phyloP scores from a whole-genome alignment of 30 jellyfish, hydroid and myxozoan genomes.

The Chrysaora quinquecirrha region DNA sequence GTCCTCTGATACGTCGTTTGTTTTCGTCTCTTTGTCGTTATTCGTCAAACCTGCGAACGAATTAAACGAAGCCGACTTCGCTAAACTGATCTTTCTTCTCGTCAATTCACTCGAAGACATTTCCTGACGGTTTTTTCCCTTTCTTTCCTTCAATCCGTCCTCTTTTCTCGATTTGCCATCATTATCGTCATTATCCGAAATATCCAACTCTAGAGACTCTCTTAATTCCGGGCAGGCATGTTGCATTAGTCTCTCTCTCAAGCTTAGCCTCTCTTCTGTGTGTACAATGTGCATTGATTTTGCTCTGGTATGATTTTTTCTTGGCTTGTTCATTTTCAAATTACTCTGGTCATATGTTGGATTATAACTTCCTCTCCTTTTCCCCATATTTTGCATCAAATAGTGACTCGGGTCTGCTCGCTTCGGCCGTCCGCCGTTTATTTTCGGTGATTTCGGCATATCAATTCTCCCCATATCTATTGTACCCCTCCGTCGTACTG shows the following conservation, averaged over 20 bases:
- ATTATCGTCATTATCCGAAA: constrained; percentile 10
- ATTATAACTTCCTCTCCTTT: constrained; percentile 77
- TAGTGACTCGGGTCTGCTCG: constrained; percentile 82
- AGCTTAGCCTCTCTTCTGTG: constrained; percentile 35
- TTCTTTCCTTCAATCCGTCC: background rate
- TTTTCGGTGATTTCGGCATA: constrained; percentile 28
- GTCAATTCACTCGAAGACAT: constrained; percentile 2
- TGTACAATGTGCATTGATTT: constrained; percentile 59
- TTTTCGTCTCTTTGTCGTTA: background rate
- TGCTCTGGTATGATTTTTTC: constrained; percentile 55
- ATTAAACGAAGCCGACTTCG: constrained; percentile 31
- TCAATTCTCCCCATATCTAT: constrained; percentile 56
- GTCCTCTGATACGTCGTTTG: background rate
- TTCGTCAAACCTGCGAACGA: background rate
- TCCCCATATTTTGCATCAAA: constrained; percentile 58
- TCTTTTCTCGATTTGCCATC: background rate
- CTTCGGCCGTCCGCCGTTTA: background rate
- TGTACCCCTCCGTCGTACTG: constrained; percentile 59
- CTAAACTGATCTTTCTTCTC: constrained; percentile 26
- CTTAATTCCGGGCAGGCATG: constrained; percentile 75
- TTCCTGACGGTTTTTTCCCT: background rate
- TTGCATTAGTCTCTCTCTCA: constrained; percentile 65
- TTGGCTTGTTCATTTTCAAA: constrained; percentile 3
- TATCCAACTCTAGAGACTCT: constrained; percentile 59
- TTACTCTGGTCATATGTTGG: constrained; percentile 70